phyloP scores from a whole-genome alignment of 2,888 invertebrate genomes.

The Thymelicus sylvestris region DNA sequence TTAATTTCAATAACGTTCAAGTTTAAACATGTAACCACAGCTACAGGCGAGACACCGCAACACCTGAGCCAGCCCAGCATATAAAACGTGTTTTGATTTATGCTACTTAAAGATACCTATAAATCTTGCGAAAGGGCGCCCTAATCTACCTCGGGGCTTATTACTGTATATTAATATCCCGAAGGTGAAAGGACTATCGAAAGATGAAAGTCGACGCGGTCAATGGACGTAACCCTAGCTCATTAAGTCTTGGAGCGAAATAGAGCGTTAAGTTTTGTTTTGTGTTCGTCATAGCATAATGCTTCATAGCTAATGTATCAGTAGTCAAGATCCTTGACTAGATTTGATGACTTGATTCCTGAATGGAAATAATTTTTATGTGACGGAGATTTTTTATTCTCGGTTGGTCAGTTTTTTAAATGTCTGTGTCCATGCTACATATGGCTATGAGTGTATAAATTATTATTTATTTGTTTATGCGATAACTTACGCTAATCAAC shows the following conservation, averaged over 20 bases:
- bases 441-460: too few relatives aligned
- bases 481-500: too few relatives aligned
- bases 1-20: neutral
- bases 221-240: slow-evolving; percentile 6
- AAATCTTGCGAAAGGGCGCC: slow-evolving; percentile 14
- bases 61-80: slow-evolving; percentile 19
- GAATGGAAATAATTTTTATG: too few relatives aligned
- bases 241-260: neutral
- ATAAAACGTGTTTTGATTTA: slow-evolving; percentile 30
- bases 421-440: too few relatives aligned
- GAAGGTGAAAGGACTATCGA: slow-evolving; percentile 18
- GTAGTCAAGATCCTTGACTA: too few relatives aligned
- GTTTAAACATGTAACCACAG: slow-evolving; percentile 2
- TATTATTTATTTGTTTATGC: too few relatives aligned
- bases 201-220: slow-evolving; percentile 19
- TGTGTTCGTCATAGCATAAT: too few relatives aligned
- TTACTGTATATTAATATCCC: slow-evolving; percentile 24
- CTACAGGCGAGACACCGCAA: slow-evolving; percentile 20
- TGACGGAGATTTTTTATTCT: too few relatives aligned
- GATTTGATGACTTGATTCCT: too few relatives aligned
- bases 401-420: too few relatives aligned
- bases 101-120: slow-evolving; percentile 19
- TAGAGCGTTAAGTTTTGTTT: neutral
- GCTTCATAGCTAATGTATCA: too few relatives aligned
- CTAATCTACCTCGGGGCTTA: slow-evolving; percentile 22